Conservation (phyloP, 2,888 invertebrate species). For the Sphaerophoria taeniata region DNA sequence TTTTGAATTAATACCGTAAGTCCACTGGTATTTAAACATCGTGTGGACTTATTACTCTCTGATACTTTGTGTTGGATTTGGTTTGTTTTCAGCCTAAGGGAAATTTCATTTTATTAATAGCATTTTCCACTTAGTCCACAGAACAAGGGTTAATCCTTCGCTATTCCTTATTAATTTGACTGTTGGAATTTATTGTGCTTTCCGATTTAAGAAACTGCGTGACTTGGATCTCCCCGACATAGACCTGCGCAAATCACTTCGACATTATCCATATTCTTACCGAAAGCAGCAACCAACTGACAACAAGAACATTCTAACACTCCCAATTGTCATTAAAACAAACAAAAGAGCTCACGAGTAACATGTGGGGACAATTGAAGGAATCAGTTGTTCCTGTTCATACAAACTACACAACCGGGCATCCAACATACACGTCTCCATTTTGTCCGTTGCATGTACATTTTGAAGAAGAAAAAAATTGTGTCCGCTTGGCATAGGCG, state of each 20-base stretch:
- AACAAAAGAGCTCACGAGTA: conserved; percentile 72
- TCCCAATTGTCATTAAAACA: conserved; percentile 73
- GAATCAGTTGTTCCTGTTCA: conserved; percentile 9
- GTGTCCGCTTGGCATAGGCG: background rate
- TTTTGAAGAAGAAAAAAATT: too few relatives aligned
- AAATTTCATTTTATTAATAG: too few relatives aligned
- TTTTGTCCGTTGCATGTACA: conserved; percentile 50
- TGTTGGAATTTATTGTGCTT: too few relatives aligned
- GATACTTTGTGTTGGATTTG: too few relatives aligned
- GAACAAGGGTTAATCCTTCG: too few relatives aligned
- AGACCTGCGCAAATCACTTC: conserved; percentile 22
- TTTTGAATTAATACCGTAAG: too few relatives aligned
- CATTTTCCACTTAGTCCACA: too few relatives aligned
- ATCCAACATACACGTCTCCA: background rate
- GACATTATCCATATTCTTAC: conserved; percentile 64
- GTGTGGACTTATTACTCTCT: too few relatives aligned
- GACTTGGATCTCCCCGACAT: conserved; percentile 61
- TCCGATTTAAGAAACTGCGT: conserved; percentile 49
- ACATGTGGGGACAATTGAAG: conserved; percentile 16
- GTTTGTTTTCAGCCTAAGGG: too few relatives aligned
- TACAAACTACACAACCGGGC: background rate
- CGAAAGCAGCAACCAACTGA: conserved; percentile 30
- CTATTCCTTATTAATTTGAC: too few relatives aligned
- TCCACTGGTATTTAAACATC: too few relatives aligned
- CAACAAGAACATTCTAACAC: conserved; percentile 54